phyloP scores from a whole-genome alignment of 2,888 invertebrate species.

The Napeogenes inachia region DNA sequence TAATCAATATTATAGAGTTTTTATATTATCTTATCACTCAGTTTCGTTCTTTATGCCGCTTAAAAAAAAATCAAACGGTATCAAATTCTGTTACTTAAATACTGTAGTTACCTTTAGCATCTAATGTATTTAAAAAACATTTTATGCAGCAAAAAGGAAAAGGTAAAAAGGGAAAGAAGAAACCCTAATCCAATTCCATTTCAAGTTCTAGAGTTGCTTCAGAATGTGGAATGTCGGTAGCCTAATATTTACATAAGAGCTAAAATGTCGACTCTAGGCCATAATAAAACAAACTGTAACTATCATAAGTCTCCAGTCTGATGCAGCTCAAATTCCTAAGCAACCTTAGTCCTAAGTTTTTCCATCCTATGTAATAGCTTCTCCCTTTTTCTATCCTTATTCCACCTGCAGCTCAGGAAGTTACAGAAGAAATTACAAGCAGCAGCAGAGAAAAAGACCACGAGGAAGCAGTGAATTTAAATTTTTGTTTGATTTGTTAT shows the following conservation, averaged over 20 bases:
- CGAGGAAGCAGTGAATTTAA: conserved; percentile 23
- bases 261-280: background rate
- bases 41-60: background rate
- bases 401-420: conserved; percentile 50
- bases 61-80: background rate
- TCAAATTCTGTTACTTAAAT: no score
- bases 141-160: conserved; percentile 64
- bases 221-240: no score
- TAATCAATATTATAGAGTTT: background rate
- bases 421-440: conserved; percentile 53
- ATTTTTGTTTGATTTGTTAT: background rate
- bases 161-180: conserved; percentile 68
- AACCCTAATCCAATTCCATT: conserved; percentile 38
- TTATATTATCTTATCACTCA: background rate
- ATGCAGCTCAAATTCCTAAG: background rate
- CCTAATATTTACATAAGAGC: no score
- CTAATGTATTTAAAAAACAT: conserved; percentile 12
- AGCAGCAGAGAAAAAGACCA: conserved; percentile 37
- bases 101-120: background rate
- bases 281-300: background rate
- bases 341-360: conserved; percentile 17
- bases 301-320: no score
- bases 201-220: background rate
- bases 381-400: conserved; percentile 22
- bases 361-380: conserved; percentile 33